phyloP scores from a whole-genome alignment of 2,888 invertebrate species.

The Meiosimyza platycephala region DNA sequence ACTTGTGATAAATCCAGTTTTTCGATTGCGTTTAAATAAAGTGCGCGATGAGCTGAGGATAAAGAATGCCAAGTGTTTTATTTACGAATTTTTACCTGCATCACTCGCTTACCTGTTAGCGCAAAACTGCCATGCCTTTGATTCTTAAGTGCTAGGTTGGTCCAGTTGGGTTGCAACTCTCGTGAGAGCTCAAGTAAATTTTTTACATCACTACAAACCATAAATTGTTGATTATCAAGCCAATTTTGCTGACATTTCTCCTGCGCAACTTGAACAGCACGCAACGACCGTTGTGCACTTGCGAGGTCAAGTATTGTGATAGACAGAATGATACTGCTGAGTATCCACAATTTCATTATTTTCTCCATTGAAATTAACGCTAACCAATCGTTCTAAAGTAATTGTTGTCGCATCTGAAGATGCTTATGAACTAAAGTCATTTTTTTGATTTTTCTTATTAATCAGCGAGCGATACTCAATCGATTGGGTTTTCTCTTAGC shows the following conservation, averaged over 20 bases:
- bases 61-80: too few relatives aligned
- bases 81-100: too few relatives aligned
- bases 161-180: slow-evolving; percentile 43
- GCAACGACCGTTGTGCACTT: neutral
- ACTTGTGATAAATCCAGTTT: slow-evolving; percentile 56
- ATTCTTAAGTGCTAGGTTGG: slow-evolving; percentile 45
- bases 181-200: slow-evolving; percentile 24
- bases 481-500: too few relatives aligned
- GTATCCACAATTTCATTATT: too few relatives aligned
- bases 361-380: too few relatives aligned
- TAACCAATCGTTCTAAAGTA: too few relatives aligned
- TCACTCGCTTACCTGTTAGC: slow-evolving; percentile 40
- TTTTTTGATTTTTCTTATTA: too few relatives aligned
- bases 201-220: slow-evolving; percentile 21
- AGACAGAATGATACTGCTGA: neutral
- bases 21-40: slow-evolving; percentile 41
- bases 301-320: neutral
- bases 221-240: neutral
- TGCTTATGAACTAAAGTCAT: too few relatives aligned
- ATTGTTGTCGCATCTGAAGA: too few relatives aligned
- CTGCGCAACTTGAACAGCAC: too few relatives aligned
- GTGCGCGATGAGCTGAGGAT: neutral
- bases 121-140: slow-evolving; percentile 36
- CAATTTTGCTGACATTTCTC: slow-evolving; percentile 2
- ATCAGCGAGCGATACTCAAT: too few relatives aligned